phyloP scores from a whole-genome alignment of 2,113 vertebrate genomes.

The Garra rufa region DNA sequence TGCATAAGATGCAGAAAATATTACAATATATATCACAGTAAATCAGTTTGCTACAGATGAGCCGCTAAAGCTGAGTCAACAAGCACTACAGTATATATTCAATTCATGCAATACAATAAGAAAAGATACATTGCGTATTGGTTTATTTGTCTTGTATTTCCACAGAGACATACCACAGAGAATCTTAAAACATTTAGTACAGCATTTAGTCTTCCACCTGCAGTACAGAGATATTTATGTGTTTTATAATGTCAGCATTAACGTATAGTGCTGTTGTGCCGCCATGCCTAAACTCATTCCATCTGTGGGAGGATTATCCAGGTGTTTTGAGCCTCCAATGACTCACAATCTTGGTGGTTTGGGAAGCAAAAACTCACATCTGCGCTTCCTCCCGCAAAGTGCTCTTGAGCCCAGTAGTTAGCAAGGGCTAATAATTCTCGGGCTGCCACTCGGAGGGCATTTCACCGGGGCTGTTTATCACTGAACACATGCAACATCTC shows the following conservation, averaged over 20 bases:
- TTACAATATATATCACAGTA: background rate
- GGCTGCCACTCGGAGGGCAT: conserved; percentile 49
- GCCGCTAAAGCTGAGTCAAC: background rate
- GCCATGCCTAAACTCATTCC: conserved; percentile 36
- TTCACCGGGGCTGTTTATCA: conserved; percentile 61
- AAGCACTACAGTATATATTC: background rate
- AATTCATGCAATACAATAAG: background rate
- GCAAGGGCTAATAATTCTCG: conserved; percentile 51
- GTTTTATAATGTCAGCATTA: conserved; percentile 33
- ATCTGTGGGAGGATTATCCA: conserved; percentile 38
- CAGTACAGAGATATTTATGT: conserved; percentile 22
- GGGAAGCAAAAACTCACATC: conserved; percentile 40
- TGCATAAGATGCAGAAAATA: background rate
- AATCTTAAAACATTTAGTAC: background rate
- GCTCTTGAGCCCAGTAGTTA: conserved; percentile 46
- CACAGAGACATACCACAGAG: background rate
- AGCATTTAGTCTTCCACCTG: conserved; percentile 19
- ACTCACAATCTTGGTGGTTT: conserved; percentile 38
- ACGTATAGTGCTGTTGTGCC: conserved; percentile 24
- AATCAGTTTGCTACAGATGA: background rate
- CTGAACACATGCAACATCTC: conserved; percentile 57
- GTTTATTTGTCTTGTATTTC: background rate
- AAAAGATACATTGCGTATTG: background rate
- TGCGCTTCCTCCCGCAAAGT: conserved; percentile 20
- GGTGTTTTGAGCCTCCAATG: background rate